Evolutionary conservation across 1,140 invertebrate genomes (phyloP), one percentile per base, ranked within the genome.

Genomic region (Apis florea): DNA sequence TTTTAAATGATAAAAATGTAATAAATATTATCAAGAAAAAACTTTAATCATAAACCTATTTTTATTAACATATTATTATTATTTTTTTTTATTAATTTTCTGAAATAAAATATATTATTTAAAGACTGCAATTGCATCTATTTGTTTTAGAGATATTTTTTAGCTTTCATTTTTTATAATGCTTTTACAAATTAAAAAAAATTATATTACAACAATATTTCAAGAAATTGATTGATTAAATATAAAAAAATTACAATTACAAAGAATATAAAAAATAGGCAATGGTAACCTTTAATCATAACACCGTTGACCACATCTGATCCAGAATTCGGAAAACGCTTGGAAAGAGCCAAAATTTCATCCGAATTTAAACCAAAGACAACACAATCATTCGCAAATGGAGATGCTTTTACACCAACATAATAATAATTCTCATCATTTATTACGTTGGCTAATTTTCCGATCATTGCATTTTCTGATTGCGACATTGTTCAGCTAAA

Each of bases 321-420:
- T 64, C 94, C 94, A 69, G 95, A 95, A 84, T 95, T 95, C 72
- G 95, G 94, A 93, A 96, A 97, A 84, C 95, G 95, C 90, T 96
- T 95, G 24, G 93, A 93, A 31, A 97, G 89, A 2, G 96, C 96
- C 84, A 94, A 93, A 49, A 94, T 90, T 92, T 97, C 97, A 71
- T 96, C 95, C 53, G 94, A 87, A 86, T 94, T 95, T 79, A 97
- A 91, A 71, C 96, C 97, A 94, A 97, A 97, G 10, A 96, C 96
- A 85, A 95, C 94, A 89, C 95, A 96, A 89, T 97, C 96, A 76
- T 90, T 91, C 68, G 96, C 95, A 94, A 97, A 96, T 63, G 97
- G 92, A 1, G 96, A 97, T 15, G 95, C 97, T 93, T 97, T 97
- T 54, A 97, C 95, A 67, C 96, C 96, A 83, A 96, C 93, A 92